Evolutionary conservation across 2,797 vertebrate species (phyloP), one percentile per base, ranked within the genome.

Genomic region (Dermochelys coriacea): DNA sequence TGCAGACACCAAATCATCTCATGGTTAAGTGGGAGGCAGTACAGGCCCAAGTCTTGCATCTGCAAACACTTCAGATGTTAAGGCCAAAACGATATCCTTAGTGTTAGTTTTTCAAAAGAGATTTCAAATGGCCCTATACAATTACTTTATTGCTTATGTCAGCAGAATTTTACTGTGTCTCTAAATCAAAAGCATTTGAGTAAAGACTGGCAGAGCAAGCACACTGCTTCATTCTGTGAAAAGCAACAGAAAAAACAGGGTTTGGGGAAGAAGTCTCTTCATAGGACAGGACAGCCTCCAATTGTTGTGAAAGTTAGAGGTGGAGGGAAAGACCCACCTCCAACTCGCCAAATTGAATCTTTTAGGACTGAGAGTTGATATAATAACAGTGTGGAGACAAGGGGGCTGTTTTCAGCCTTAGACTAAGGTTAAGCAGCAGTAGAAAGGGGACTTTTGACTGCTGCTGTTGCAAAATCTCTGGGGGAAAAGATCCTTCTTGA

Each of bases 1-100:
- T 85, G 86, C 59, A 74, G 49, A 93, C 82, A 83, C 93, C 80
- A 84, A 90, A 96, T 86, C 84, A 87, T 71, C 54, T 37, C 90
- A 12, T n/a, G n/a, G 54, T 81, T 41, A 93, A 87, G 64, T 3
- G 88, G 5, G 34, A 93, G 80, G 83, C 1, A 93, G 90, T 90
- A 93, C 74, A 68, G 0, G 2, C 16, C 49, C 74, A 88, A 85
- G 61, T 7, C 31, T 61, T 2, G n/a, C 0, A 1, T 82, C 64
- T 95, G 81, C 11, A 93, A 94, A 51, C 49, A 34, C 74, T 92
- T 90, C 78, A 90, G 88, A 64, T 14, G 1, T 57, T 68, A 84
- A 61, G 54, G 34, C 37, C 45, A 89, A 50, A 85, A 83, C 96
- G 92, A 74, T 21, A 87, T 2, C 61, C 89, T 51, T 37, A 85